Conservation (phyloP, 2,888 invertebrate species). For the Sminthurinus aureus region DNA sequence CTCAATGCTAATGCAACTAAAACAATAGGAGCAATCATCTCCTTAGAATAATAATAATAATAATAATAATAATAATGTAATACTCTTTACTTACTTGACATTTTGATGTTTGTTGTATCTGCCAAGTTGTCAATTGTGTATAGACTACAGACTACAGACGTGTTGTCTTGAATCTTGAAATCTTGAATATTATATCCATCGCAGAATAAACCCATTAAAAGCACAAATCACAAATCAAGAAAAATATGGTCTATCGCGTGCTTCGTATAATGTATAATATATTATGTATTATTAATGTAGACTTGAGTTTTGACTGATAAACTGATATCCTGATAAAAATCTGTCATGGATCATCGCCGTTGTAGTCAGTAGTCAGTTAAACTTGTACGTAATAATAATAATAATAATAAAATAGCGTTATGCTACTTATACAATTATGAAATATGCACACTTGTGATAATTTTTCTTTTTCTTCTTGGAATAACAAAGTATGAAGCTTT, state of each 20-base stretch:
- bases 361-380: too few relatives aligned
- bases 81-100: not conserved
- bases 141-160: too few relatives aligned
- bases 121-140: not conserved
- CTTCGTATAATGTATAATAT: not conserved
- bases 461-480: conserved; percentile 12
- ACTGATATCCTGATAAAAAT: not conserved
- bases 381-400: too few relatives aligned
- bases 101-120: not conserved
- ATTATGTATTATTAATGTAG: not conserved
- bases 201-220: not conserved
- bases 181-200: not conserved
- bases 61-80: not conserved
- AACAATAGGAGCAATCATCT: too few relatives aligned
- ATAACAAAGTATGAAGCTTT: conserved; percentile 17
- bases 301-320: too few relatives aligned
- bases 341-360: not conserved
- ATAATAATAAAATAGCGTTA: too few relatives aligned
- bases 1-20: too few relatives aligned
- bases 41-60: too few relatives aligned
- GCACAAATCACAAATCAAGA: too few relatives aligned
- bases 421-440: too few relatives aligned
- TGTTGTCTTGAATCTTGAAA: too few relatives aligned
- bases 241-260: not conserved
- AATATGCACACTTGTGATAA: not conserved